These are phyloP conservation scores for Perca flavescens DNA, from an alignment of 2,113 vertebrate genomes.

Conservation along the genomic window DNA sequence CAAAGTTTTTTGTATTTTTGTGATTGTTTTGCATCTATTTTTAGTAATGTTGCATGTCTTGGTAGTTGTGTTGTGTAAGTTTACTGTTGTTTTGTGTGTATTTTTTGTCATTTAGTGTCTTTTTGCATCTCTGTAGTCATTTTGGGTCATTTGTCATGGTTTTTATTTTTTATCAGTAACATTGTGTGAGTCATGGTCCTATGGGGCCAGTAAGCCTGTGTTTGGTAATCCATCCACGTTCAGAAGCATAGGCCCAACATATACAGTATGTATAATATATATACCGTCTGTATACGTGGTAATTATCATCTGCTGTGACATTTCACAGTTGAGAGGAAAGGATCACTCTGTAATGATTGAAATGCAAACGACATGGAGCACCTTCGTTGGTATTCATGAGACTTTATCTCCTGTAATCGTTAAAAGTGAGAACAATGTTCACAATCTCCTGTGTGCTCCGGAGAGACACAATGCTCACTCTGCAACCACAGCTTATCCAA, in stretches of 20 bases:
- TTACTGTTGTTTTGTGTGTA: too few species aligned
- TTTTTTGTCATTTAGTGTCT: too few species aligned
- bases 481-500: constrained; percentile 45
- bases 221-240: too few species aligned
- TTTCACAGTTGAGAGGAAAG: constrained; percentile 33
- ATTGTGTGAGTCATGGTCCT: too few species aligned
- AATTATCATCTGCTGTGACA: constrained; percentile 53
- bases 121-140: too few species aligned
- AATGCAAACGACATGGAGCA: constrained; percentile 71
- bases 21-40: too few species aligned
- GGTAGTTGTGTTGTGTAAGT: too few species aligned
- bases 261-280: background rate
- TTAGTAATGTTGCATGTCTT: too few species aligned
- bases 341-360: constrained; percentile 70
- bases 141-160: too few species aligned
- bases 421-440: constrained; percentile 61
- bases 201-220: too few species aligned
- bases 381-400: constrained; percentile 75
- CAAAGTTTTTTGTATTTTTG: too few species aligned
- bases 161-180: too few species aligned
- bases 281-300: background rate
- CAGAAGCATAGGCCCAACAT: background rate
- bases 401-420: constrained; percentile 66
- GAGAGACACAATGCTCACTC: constrained; percentile 6
- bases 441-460: constrained; percentile 23